Percentiles rank a stretch among this genome's conserved stretches.
Evolutionary conservation across 2,888 invertebrate genomes (phyloP).

Genomic region (Polietes domitor): DNA sequence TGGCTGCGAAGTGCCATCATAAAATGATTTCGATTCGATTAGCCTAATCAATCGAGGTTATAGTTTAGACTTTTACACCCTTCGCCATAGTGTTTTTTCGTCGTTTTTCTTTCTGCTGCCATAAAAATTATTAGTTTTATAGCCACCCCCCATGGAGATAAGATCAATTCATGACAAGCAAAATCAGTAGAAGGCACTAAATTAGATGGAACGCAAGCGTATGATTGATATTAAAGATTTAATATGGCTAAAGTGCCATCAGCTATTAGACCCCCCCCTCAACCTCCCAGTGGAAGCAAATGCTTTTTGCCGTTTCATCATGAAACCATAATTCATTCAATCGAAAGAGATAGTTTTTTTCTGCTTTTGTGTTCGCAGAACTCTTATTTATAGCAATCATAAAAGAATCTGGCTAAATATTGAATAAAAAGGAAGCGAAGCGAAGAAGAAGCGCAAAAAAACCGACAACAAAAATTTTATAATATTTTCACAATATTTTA

Average conservation of each 20-base stretch:
- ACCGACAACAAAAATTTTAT: background rate
- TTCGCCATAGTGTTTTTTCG: too few species aligned
- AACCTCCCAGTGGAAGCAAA: background rate
- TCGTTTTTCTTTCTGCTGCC: too few species aligned
- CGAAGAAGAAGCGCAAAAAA: background rate
- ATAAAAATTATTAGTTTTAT: too few species aligned
- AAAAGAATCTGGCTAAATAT: background rate
- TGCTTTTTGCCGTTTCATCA: background rate
- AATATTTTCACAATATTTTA: background rate
- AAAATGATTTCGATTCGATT: too few species aligned
- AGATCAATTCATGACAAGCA: too few species aligned
- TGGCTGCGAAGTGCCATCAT: too few species aligned
- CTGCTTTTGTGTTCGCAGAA: background rate
- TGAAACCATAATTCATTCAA: background rate
- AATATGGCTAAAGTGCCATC: background rate
- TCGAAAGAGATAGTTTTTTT: background rate
- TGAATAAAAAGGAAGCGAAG: background rate
- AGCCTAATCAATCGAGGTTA: too few species aligned
- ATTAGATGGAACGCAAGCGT: background rate
- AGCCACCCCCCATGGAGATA: too few species aligned
- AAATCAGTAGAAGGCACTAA: background rate
- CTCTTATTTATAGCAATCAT: background rate
- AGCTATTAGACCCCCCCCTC: background rate
- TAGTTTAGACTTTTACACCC: too few species aligned
- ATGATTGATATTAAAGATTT: background rate